phyloP scores from a whole-genome alignment of 1,140 invertebrate species.

The Drosophila gunungcola region DNA sequence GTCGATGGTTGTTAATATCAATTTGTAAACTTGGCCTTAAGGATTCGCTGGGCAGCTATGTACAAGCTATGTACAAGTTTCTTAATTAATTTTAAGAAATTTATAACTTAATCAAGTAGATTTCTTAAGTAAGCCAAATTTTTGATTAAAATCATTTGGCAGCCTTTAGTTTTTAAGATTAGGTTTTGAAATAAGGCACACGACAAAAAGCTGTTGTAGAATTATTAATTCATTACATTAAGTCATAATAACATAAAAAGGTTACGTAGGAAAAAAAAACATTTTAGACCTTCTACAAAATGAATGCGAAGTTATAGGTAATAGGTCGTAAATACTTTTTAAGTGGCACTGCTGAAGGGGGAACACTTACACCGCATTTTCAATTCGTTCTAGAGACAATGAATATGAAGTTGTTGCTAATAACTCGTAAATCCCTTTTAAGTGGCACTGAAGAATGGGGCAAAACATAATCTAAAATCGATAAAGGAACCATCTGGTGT shows the following conservation, averaged over 20 bases:
- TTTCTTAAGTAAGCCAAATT: background rate
- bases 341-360: background rate
- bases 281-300: too few species aligned
- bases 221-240: too few species aligned
- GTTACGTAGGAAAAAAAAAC: too few species aligned
- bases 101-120: background rate
- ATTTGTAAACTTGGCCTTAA: conserved; percentile 21
- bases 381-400: background rate
- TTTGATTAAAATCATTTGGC: background rate
- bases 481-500: conserved; percentile 25
- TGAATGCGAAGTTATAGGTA: background rate
- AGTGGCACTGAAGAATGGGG: background rate
- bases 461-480: conserved; percentile 35
- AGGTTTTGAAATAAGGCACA: background rate
- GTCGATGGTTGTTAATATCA: conserved; percentile 49
- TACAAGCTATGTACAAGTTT: conserved; percentile 16
- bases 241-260: too few species aligned
- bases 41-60: background rate
- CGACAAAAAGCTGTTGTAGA: background rate
- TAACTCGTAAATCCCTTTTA: conserved; percentile 4
- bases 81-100: conserved; percentile 22
- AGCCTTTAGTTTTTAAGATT: too few species aligned
- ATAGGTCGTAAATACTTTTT: background rate
- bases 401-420: background rate
- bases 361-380: background rate